Conservation (phyloP, 2,113 vertebrate genomes). For the Gallinago jamesoni region DNA sequence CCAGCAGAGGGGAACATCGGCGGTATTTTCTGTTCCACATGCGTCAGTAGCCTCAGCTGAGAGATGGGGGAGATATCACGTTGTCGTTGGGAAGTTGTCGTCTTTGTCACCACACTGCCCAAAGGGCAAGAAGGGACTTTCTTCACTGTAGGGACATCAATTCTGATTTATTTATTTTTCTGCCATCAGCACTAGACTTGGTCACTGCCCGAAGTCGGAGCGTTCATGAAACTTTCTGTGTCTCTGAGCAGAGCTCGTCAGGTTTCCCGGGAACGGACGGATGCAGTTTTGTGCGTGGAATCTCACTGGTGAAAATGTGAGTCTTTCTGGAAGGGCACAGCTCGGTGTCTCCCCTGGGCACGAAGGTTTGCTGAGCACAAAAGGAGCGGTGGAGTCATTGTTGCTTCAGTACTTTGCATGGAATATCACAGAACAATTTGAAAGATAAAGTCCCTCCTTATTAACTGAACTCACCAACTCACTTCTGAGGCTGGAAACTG, state of each 20-base stretch:
- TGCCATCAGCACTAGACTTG: background rate
- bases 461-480: background rate
- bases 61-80: rapidly evolving
- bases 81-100: background rate
- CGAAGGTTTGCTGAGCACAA: background rate
- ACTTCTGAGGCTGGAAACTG: background rate
- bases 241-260: background rate
- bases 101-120: background rate
- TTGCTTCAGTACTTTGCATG: background rate
- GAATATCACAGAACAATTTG: background rate
- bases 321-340: background rate
- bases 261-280: background rate
- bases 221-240: background rate
- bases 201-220: rapidly evolving
- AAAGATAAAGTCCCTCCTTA: background rate
- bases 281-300: background rate
- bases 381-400: background rate
- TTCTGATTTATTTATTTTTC: background rate
- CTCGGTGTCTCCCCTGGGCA: rapidly evolving
- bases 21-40: background rate
- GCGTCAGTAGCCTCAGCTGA: background rate
- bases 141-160: background rate
- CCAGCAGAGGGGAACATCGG: rapidly evolving
- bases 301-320: background rate
- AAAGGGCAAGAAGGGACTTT: background rate